These are phyloP conservation scores for Linhomoeus sp. DNA, from an alignment of 2,888 invertebrate species.

Conservation along the genomic window DNA sequence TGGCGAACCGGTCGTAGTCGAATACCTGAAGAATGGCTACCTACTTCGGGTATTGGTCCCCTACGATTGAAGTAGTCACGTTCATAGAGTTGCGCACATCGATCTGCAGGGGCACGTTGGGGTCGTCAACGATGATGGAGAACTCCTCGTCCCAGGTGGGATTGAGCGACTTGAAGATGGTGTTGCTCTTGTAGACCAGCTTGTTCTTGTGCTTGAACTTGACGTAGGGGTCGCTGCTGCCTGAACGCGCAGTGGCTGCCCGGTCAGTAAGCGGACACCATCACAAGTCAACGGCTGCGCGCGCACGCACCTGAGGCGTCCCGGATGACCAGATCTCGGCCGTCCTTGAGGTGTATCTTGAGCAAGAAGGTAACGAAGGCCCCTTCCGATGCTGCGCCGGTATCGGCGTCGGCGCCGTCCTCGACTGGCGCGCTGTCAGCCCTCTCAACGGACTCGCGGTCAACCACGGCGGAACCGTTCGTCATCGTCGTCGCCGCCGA, in stretches of 20 bases:
- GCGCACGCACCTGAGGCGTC: constrained; percentile 15
- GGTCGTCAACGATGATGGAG: constrained; percentile 66
- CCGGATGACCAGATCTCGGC: constrained; percentile 18
- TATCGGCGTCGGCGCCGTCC: too few species aligned
- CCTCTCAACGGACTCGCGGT: too few species aligned
- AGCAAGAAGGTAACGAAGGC: constrained; percentile 16
- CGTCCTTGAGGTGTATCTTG: constrained; percentile 21
- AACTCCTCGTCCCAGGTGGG: constrained; percentile 97
- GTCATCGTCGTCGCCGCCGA: too few species aligned
- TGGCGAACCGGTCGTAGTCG: constrained; percentile 87
- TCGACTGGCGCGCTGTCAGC: too few species aligned
- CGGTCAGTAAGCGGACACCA: not conserved
- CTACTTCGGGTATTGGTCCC: not conserved
- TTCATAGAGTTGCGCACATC: constrained; percentile 35
- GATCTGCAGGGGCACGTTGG: constrained; percentile 58
- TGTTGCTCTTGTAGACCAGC: constrained; percentile 75
- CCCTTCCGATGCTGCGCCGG: too few species aligned
- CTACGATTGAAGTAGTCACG: not conserved
- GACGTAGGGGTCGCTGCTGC: constrained; percentile 24
- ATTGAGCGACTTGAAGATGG: constrained; percentile 77
- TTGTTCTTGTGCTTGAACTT: constrained; percentile 32
- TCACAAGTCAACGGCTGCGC: not conserved
- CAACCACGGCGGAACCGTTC: too few species aligned
- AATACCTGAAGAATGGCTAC: constrained; percentile 42
- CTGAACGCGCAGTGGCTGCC: constrained; percentile 8